Evolutionary conservation across 1,140 invertebrate species (phyloP).

Genomic region (Cryptotermes secundus): DNA sequence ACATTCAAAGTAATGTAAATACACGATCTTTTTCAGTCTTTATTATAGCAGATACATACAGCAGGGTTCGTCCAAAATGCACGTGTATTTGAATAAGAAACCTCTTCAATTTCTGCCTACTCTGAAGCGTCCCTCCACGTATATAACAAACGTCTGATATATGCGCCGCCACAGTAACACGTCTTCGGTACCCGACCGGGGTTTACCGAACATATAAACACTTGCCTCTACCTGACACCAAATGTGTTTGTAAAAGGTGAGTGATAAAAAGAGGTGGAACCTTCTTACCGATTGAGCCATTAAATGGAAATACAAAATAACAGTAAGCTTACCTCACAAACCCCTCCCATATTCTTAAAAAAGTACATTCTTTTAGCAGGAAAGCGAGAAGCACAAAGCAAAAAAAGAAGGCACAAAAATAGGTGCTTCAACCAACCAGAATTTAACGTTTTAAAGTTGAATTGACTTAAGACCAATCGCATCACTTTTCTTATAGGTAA

Average conservation of each 20-base stretch:
- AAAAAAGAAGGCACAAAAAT: not conserved
- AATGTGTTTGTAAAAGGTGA: not conserved
- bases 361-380: not conserved
- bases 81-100: constrained; percentile 14
- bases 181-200: not conserved
- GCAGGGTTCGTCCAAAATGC: not conserved
- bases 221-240: not conserved
- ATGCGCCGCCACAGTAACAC: not conserved
- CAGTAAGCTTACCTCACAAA: not conserved
- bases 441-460: not conserved
- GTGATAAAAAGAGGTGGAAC: constrained; percentile 4
- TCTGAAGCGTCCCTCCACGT: not conserved
- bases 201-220: constrained; percentile 5
- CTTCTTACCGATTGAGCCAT: not conserved
- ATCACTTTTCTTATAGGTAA: not conserved
- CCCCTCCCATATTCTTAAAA: not conserved
- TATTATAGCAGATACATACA: not conserved
- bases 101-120: not conserved
- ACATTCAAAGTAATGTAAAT: not conserved
- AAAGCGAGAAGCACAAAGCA: not conserved
- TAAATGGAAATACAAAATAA: not conserved
- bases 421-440: not conserved
- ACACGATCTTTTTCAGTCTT: not conserved
- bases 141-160: not conserved
- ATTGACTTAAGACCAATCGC: not conserved